Base-by-base conservation (phyloP, 2,113 vertebrate genomes). In the Protobothrops mucrosquamatus region DNA sequence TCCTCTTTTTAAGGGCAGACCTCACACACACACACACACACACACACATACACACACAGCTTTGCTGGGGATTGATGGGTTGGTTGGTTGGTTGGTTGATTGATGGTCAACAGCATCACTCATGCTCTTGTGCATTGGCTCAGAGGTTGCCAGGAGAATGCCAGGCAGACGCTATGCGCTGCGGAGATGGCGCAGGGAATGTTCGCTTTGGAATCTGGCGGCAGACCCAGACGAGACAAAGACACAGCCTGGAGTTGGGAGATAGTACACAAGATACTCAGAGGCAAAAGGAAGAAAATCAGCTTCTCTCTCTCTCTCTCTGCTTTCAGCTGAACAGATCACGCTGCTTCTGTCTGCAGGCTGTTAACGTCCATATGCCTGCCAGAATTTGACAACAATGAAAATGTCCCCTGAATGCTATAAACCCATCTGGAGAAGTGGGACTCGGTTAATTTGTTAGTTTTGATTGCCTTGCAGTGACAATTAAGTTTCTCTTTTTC, bases 341-440 rank as follows among this genome's bases (percentile, higher is more conserved):
- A 90, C 15, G 7, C 0, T 87, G 61, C 57, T 93, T 93, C 22
- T 91, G 39, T 86, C 43, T 92, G 34, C 69, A 46, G 11, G 1
- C 52, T 74, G 34, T 46, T 43, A 52, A 74, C 2, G 55, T 64
- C 61, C 48, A 39, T 51, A 87, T 18, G 59, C 55, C 91, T 93
- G 90, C 55, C 92, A 92, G 74, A 87, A 92, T 91, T 61, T 57
- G 90, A 74, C 43, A 96, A 93, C 61, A 54, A 85, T 10, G 74
- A 93, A 89, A 93, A 91, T 88, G 0, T 55, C 55, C 74, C 9
- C 85, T 85, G 52, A 93, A 59, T 6, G 39, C 4, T 93, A 92
- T 57, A 91, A 57, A 85, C 85, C 54, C 61, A 93, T 55, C 92
- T 93, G 90, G 86, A 94, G 52, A 94, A 95, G 48, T 91, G 91